phyloP scores from a whole-genome alignment of 2,113 vertebrate species.

The Brachypteracias leptosomus region DNA sequence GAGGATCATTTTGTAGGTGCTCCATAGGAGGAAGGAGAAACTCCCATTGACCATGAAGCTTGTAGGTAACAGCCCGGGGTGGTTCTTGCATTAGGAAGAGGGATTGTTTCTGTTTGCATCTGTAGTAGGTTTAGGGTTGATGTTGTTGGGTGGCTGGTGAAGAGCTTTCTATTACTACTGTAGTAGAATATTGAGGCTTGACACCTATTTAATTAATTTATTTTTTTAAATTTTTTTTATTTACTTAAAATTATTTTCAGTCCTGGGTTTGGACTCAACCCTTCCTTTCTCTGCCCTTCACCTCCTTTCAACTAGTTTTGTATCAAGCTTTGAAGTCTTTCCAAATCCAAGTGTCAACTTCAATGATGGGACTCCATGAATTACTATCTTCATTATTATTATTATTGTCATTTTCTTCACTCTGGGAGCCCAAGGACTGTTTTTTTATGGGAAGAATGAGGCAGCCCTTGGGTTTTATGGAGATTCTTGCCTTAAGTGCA shows the following conservation, averaged over 20 bases:
- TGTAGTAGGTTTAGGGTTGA: neutral
- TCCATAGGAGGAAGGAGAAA: neutral
- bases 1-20: neutral
- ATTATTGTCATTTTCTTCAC: neutral
- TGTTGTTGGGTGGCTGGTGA: neutral
- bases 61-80: neutral
- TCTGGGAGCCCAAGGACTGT: neutral
- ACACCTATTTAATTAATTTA: neutral
- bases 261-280: neutral
- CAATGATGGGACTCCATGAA: neutral
- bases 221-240: no score
- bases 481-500: neutral
- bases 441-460: rapidly evolving
- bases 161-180: rapidly evolving
- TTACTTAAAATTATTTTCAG: neutral
- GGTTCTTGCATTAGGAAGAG: neutral
- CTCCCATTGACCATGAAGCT: rapidly evolving
- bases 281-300: neutral
- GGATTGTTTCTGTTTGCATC: neutral
- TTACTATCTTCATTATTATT: neutral
- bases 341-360: neutral
- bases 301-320: neutral
- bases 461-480: neutral
- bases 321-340: neutral
- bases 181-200: no score